These are phyloP conservation scores for Gastrophryne carolinensis DNA, from an alignment of 2,797 vertebrate species.

Conservation along the genomic window DNA sequence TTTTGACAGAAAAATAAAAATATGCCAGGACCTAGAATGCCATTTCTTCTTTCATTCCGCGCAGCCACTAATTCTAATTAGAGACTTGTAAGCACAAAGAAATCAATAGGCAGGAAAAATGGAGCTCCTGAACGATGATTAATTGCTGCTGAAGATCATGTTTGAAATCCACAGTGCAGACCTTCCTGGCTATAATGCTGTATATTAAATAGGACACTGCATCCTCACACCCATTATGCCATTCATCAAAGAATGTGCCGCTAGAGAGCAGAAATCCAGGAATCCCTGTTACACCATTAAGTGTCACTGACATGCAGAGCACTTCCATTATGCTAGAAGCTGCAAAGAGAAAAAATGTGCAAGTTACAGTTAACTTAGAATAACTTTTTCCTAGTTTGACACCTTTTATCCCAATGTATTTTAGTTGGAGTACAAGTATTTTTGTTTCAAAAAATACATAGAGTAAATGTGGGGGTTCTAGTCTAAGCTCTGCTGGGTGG, in stretches of 20 bases:
- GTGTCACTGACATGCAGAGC: slow-evolving; percentile 21
- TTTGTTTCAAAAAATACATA: too few relatives aligned
- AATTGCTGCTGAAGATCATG: slow-evolving; percentile 43
- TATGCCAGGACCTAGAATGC: slow-evolving; percentile 11
- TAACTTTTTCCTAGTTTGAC: too few relatives aligned
- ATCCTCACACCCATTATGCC: slow-evolving; percentile 27
- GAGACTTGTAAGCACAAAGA: slow-evolving; percentile 32
- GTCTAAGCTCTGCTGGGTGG: too few relatives aligned
- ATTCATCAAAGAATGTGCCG: slow-evolving; percentile 26
- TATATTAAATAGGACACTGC: slow-evolving; percentile 39
- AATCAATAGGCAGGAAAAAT: slow-evolving; percentile 51
- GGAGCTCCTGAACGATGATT: slow-evolving; percentile 46
- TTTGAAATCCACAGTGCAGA: slow-evolving; percentile 45
- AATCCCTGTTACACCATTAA: slow-evolving; percentile 28
- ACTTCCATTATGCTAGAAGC: slow-evolving; percentile 1
- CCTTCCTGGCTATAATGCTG: slow-evolving; percentile 31
- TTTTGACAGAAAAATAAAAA: slow-evolving; percentile 23
- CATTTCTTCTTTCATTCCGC: slow-evolving; percentile 18
- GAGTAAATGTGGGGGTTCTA: too few relatives aligned
- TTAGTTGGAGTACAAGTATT: too few relatives aligned
- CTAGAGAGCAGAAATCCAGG: slow-evolving; percentile 9
- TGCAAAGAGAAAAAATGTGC: too few relatives aligned
- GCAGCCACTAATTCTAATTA: slow-evolving; percentile 51
- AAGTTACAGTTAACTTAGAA: too few relatives aligned
- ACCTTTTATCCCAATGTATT: too few relatives aligned